A percentile compares a stretch with the other conserved stretches of the same genome.
Conservation (phyloP, 2,113 vertebrate genomes). For the Dicentrarchus labrax region DNA sequence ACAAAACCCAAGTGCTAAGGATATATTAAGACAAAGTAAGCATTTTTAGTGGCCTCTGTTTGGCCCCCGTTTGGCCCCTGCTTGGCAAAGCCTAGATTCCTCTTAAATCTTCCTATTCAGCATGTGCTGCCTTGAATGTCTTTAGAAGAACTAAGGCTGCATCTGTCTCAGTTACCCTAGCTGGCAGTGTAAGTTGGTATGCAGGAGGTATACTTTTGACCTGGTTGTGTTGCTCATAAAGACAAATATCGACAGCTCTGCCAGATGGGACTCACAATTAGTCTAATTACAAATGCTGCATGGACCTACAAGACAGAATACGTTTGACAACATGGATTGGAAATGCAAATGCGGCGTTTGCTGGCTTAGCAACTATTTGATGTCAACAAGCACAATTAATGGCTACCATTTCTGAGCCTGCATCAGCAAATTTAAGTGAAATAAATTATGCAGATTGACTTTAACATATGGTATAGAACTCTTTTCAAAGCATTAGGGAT, state of each 20-base stretch:
- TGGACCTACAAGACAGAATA: conserved; percentile 36
- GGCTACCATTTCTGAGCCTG: conserved; percentile 3
- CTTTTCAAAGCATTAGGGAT: conserved; percentile 4
- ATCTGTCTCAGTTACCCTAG: not conserved
- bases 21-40: conserved; percentile 13
- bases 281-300: conserved; percentile 47
- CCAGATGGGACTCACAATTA: conserved; percentile 54
- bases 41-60: conserved; percentile 19
- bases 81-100: not conserved
- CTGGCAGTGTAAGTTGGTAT: conserved; percentile 34
- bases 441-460: conserved; percentile 14
- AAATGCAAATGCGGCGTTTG: conserved; percentile 40
- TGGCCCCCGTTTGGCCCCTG: not conserved
- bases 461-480: conserved; percentile 14
- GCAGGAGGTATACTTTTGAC: not conserved
- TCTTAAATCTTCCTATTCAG: not conserved
- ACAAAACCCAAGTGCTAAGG: not conserved
- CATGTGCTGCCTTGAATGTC: not conserved
- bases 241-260: conserved; percentile 51
- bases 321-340: conserved; percentile 20
- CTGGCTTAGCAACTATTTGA: conserved; percentile 3
- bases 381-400: conserved; percentile 21
- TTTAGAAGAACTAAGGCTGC: not conserved
- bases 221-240: conserved; percentile 52
- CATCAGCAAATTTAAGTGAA: conserved; percentile 26